Percentiles rank a stretch among this genome's conserved stretches.
phyloP scores from a whole-genome alignment of 2,888 invertebrate species.

The Melanostoma scalare region DNA sequence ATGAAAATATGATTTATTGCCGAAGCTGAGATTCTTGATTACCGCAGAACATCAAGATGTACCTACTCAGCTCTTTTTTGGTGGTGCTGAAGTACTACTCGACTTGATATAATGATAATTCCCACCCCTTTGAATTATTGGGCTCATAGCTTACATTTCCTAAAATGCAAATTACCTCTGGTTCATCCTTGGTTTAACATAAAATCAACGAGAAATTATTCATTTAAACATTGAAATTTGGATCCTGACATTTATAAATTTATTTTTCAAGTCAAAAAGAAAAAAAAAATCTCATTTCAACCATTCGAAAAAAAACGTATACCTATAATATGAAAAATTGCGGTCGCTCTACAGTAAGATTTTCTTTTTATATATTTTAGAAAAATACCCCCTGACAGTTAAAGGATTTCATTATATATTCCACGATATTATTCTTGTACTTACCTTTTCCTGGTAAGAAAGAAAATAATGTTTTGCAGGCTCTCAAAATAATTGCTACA shows the following conservation, averaged over 20 bases:
- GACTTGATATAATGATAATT: no score
- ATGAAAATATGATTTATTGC: no score
- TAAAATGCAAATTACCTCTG: neutral
- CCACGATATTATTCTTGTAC: constrained; percentile 22
- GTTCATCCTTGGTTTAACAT: neutral
- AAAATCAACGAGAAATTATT: neutral
- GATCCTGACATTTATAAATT: constrained; percentile 7
- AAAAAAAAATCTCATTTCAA: neutral
- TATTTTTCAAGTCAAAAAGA: neutral
- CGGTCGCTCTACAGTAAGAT: neutral
- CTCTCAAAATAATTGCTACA: constrained; percentile 69
- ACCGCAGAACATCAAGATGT: no score
- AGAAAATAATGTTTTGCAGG: constrained; percentile 12
- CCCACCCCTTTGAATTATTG: no score
- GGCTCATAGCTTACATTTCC: neutral
- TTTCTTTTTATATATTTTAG: constrained; percentile 1
- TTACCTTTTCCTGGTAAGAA: neutral
- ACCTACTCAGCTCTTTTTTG: no score
- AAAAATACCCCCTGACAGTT: constrained; percentile 12
- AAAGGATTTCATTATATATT: constrained; percentile 29
- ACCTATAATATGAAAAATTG: constrained; percentile 3
- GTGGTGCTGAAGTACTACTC: no score
- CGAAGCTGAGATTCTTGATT: no score
- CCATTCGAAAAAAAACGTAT: neutral
- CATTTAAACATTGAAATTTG: neutral